Conservation (phyloP, 2,113 vertebrate genomes). For the Bujurquina vittata region DNA sequence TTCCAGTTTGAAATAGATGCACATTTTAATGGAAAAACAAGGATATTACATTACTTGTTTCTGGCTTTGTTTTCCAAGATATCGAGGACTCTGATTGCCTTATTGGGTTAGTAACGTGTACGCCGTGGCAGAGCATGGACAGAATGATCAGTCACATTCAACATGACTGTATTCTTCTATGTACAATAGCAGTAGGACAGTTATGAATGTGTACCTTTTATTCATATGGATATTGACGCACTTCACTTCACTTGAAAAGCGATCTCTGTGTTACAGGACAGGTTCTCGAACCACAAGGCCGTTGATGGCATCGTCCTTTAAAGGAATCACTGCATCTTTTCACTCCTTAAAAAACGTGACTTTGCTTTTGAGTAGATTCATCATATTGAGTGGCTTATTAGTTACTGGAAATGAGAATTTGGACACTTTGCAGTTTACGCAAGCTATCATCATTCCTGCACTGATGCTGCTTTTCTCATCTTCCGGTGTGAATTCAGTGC, state of each 20-base stretch:
- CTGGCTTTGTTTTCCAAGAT: not conserved
- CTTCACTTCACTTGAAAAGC: not conserved
- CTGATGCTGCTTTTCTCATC: not conserved
- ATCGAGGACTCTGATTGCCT: not conserved
- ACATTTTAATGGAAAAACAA: no score
- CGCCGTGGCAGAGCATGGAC: not conserved
- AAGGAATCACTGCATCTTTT: no score
- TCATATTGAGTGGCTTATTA: not conserved
- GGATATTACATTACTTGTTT: no score
- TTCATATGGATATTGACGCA: not conserved
- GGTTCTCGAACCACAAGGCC: not conserved
- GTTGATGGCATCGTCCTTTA: not conserved
- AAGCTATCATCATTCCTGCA: not conserved
- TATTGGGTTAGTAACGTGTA: not conserved
- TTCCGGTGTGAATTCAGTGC: slow-evolving; percentile 13
- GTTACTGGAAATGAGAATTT: not conserved
- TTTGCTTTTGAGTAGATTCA: no score
- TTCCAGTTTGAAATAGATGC: not conserved
- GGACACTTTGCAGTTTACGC: not conserved
- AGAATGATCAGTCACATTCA: not conserved
- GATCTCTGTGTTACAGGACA: not conserved
- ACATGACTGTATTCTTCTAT: not conserved
- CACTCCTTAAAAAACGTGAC: no score
- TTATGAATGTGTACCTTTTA: not conserved
- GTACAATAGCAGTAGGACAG: not conserved